Percentiles rank a stretch among this genome's conserved stretches.
Evolutionary conservation across 2,888 invertebrate species (phyloP).

Genomic region (Pinctada fucata): DNA sequence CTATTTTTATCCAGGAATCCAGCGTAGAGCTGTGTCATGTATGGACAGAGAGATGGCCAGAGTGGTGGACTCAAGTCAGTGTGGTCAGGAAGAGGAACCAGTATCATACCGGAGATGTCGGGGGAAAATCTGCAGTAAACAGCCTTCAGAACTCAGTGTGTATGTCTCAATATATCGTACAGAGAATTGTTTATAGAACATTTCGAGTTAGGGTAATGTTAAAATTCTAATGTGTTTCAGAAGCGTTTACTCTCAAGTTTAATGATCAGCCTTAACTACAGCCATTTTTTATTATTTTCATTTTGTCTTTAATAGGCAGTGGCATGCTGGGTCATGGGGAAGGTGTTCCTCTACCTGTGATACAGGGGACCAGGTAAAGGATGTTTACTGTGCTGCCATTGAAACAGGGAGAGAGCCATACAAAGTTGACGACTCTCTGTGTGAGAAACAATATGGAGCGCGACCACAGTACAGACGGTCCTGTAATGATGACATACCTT

Average conservation of each 20-base stretch:
- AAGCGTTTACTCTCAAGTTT: too few relatives aligned
- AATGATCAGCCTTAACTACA: too few relatives aligned
- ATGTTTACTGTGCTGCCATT: conserved; percentile 72
- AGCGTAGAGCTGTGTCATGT: conserved; percentile 59
- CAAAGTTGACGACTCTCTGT: conserved; percentile 52
- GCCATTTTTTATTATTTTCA: background rate
- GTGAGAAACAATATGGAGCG: conserved; percentile 46
- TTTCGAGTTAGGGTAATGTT: too few relatives aligned
- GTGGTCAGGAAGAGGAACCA: conserved; percentile 47
- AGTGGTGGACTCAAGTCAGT: conserved; percentile 41
- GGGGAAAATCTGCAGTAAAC: conserved; percentile 48
- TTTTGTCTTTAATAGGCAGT: conserved; percentile 49
- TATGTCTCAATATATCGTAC: conserved; percentile 38
- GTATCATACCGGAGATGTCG: conserved; percentile 48
- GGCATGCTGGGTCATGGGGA: conserved; percentile 83
- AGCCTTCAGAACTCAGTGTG: conserved; percentile 52
- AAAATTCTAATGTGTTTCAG: too few relatives aligned
- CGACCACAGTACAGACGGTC: conserved; percentile 57
- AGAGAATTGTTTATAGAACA: too few relatives aligned
- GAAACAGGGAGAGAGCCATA: conserved; percentile 44
- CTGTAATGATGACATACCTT: conserved; percentile 57
- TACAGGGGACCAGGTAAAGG: conserved; percentile 92
- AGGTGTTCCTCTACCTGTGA: conserved; percentile 95
- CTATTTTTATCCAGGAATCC: conserved; percentile 59
- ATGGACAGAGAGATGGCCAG: conserved; percentile 50